Conservation (phyloP, 2,113 vertebrate genomes). For the Pseudorectes ferrugineus region DNA sequence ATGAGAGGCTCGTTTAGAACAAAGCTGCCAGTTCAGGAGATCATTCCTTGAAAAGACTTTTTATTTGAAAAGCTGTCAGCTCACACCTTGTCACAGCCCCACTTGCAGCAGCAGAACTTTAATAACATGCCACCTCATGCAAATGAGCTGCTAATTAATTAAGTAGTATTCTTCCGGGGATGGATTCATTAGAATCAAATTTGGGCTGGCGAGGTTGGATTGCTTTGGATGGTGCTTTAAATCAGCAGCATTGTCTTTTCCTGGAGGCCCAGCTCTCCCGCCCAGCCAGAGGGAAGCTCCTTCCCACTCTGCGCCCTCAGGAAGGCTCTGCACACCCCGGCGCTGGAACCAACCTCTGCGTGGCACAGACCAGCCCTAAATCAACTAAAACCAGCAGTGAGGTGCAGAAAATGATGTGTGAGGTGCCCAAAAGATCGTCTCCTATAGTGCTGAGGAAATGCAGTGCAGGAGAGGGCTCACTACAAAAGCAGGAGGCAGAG, state of each 20-base stretch:
- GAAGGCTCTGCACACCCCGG: background rate
- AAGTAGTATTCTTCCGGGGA: slow-evolving; percentile 66
- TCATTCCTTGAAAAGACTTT: slow-evolving; percentile 39
- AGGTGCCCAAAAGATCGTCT: background rate
- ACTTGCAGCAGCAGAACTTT: slow-evolving; percentile 63
- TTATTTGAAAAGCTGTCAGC: slow-evolving; percentile 66
- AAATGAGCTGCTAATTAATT: slow-evolving; percentile 78
- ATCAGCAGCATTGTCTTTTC: background rate
- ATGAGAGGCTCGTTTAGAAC: slow-evolving; percentile 53
- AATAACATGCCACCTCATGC: slow-evolving; percentile 70
- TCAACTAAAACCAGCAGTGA: background rate
- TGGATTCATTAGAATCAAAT: slow-evolving; percentile 58
- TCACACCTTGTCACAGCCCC: slow-evolving; percentile 59
- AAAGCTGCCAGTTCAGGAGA: slow-evolving; percentile 55
- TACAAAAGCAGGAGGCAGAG: background rate
- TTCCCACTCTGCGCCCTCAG: background rate
- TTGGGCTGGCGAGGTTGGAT: background rate
- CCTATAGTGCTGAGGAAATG: rapidly evolving
- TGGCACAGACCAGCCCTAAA: background rate
- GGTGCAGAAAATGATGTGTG: background rate
- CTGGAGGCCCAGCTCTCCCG: background rate
- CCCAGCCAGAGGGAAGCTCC: background rate
- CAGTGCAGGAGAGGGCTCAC: background rate
- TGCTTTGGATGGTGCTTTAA: background rate
- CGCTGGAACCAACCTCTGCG: background rate